A percentile compares a stretch with the other conserved stretches of the same genome.
Conservation (phyloP, 2,113 vertebrate genomes). For the Phoxinus phoxinus region DNA sequence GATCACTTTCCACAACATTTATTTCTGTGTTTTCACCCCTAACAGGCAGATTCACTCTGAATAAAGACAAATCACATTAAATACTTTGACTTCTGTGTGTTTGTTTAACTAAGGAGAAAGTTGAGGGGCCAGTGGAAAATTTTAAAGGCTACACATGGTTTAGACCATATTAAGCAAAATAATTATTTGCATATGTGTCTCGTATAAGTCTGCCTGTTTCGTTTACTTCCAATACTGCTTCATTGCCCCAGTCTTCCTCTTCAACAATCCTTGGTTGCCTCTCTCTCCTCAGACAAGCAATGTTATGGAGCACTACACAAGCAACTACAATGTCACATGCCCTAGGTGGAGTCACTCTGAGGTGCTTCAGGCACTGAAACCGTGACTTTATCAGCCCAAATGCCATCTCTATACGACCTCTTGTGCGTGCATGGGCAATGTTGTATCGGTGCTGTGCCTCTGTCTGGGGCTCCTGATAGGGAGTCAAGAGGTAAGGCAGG, state of each 20-base stretch:
- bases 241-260: too few relatives aligned
- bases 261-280: too few relatives aligned
- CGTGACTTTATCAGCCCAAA: slow-evolving; percentile 20
- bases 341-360: slow-evolving; percentile 13
- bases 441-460: not conserved
- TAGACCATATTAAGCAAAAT: not conserved
- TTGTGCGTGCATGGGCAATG: not conserved
- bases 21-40: not conserved
- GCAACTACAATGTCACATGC: slow-evolving; percentile 23
- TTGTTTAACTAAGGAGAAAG: not conserved
- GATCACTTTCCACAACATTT: not conserved
- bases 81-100: not conserved
- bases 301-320: slow-evolving; percentile 26
- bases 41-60: not conserved
- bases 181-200: too few relatives aligned
- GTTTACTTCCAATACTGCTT: too few relatives aligned
- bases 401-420: slow-evolving; percentile 19
- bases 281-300: not conserved
- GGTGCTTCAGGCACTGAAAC: slow-evolving; percentile 28
- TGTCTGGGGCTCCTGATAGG: not conserved
- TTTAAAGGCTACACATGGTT: not conserved
- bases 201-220: too few relatives aligned
- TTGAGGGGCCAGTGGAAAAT: not conserved
- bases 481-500: not conserved
- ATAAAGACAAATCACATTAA: not conserved